phyloP scores from a whole-genome alignment of 2,797 vertebrate species.

The Salmo trutta region DNA sequence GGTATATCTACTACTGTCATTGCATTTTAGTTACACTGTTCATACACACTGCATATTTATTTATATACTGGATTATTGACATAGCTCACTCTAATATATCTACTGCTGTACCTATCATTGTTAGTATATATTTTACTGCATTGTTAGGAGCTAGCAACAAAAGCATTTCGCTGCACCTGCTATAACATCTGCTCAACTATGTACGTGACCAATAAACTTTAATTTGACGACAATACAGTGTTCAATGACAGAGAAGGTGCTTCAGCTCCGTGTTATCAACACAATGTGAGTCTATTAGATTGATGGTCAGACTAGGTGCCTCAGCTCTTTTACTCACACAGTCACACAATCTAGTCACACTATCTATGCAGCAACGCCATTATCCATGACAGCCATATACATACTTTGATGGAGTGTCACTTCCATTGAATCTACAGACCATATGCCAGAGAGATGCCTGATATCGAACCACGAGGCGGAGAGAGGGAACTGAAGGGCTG shows the following conservation, averaged over 20 bases:
- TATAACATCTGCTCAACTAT: no score
- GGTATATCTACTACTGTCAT: no score
- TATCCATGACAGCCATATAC: slow-evolving; percentile 9
- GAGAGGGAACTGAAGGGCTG: neutral
- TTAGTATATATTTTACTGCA: no score
- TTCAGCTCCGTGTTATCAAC: neutral
- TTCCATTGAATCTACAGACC: neutral
- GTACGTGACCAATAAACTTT: no score
- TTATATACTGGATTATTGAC: no score
- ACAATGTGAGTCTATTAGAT: neutral
- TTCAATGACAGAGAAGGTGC: neutral
- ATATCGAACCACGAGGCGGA: neutral
- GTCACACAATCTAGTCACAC: neutral
- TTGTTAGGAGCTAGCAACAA: no score
- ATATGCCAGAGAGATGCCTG: neutral
- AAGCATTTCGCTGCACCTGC: no score
- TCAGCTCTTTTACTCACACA: neutral
- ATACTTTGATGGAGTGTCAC: slow-evolving; percentile 17
- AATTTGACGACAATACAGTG: neutral
- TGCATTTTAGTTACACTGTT: no score
- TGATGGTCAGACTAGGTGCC: neutral
- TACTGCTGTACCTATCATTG: no score
- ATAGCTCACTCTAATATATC: no score
- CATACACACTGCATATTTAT: no score
- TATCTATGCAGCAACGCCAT: neutral